Base-by-base conservation (phyloP, 2,113 vertebrate species). In the Chionis minor region DNA sequence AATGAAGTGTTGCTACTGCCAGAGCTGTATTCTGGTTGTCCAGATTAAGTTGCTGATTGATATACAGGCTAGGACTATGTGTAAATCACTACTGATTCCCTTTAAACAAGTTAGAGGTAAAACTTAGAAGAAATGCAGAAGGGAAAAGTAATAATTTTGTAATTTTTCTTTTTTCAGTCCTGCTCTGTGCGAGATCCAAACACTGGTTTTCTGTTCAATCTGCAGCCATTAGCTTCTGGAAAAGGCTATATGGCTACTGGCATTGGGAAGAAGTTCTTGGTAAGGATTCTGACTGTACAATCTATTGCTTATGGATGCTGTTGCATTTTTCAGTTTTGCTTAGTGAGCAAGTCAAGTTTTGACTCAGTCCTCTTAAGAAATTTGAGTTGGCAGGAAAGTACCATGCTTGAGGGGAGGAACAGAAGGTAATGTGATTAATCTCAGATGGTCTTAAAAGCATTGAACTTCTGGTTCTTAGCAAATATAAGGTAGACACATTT, bases 121-220 rank as follows among this genome's bases (percentile, higher is more conserved):
- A 92, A 88, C 14, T 21, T 72, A 26, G 24, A 79, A 67, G 47
- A 72, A 75, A 72, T 4, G 5, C 33, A 47, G 44, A 45, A 56
- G 18, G 32, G 61, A 59, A 84, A 70, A 74, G 47, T 90, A 95
- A 94, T 71, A 49, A 5, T 38, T 6, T 82, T 1, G 0, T 71
- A 18, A 67, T 4, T 51, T 56, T 73, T 30, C 66, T 87, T 56
- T 51, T 22, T 28, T 2, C 71, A 99, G 99, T 98, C 93, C 35
- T 99, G 99, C 75, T 85, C 99, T 14, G 96, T 99, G 63, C 96
- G 94, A 88, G 99, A 99, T 84, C 99, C 99, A 15, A 98, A 98
- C 97, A 99, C 98, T 12, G 98, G 98, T 28, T 99, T 99, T 94
- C 96, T 98, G 81, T 99, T 99, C 88, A 98, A 99, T 97, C 96